Conservation (phyloP, 2,797 vertebrate genomes). For the Pipistrellus pipistrellus region DNA sequence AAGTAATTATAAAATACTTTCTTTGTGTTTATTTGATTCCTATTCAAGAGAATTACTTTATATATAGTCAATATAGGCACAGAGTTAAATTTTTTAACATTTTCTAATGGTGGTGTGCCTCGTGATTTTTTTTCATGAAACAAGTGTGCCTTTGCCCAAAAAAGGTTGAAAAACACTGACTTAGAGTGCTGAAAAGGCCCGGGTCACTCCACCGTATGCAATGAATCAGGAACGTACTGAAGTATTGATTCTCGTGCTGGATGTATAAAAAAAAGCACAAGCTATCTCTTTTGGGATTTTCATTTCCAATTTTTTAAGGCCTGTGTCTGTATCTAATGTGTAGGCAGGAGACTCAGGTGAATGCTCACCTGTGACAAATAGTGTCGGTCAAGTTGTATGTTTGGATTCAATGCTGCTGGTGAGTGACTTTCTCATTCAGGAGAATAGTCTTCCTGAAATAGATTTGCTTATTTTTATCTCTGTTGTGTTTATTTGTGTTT, state of each 20-base stretch:
- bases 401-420: conserved; percentile 3
- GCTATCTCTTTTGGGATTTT: background rate
- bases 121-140: too few species aligned
- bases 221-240: conserved; percentile 83
- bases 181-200: conserved; percentile 79
- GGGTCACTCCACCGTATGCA: conserved; percentile 81
- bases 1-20: too few species aligned
- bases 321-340: background rate
- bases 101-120: too few species aligned
- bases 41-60: too few species aligned
- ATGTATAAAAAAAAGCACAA: conserved; percentile 64
- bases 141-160: too few species aligned
- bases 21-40: too few species aligned
- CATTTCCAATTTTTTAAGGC: background rate
- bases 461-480: background rate
- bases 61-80: too few species aligned
- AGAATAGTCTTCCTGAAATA: background rate
- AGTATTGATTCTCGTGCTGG: conserved; percentile 69
- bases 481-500: background rate
- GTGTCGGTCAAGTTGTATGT: background rate
- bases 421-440: background rate
- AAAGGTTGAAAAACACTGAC: too few species aligned
- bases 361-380: conserved; percentile 2
- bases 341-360: background rate
- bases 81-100: too few species aligned